Evolutionary conservation across 2,888 invertebrate genomes (phyloP).

Genomic region (Scelioninae gen. 1): DNA sequence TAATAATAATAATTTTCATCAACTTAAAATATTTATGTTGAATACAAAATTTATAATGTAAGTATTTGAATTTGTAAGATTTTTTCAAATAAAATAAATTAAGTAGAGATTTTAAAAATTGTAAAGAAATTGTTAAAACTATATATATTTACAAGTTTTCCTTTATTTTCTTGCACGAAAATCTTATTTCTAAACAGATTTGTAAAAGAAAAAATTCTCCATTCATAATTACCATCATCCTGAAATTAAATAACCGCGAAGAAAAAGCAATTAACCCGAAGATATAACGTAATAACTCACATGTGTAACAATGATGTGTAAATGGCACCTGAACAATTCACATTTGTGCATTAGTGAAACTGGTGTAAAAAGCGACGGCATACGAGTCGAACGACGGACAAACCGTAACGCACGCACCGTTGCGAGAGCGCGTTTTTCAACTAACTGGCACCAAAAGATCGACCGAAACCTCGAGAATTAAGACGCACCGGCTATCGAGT

Average conservation of each 20-base stretch:
- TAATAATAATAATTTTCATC: too few relatives aligned
- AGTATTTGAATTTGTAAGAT: too few relatives aligned
- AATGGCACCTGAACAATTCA: slow-evolving; percentile 58
- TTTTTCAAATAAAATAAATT: too few relatives aligned
- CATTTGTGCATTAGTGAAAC: slow-evolving; percentile 58
- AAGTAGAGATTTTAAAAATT: too few relatives aligned
- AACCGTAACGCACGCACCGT: slow-evolving; percentile 38
- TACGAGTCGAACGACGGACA: slow-evolving; percentile 18
- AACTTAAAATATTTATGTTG: too few relatives aligned
- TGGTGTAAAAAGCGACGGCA: slow-evolving; percentile 12
- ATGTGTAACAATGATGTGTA: slow-evolving; percentile 51
- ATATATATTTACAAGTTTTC: too few relatives aligned
- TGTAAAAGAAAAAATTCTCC: not conserved
- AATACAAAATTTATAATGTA: too few relatives aligned
- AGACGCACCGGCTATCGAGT: slow-evolving; percentile 59
- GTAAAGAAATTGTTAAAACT: too few relatives aligned
- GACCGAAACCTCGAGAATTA: slow-evolving; percentile 62
- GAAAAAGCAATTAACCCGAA: slow-evolving; percentile 10
- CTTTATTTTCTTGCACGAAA: too few relatives aligned
- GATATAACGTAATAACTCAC: slow-evolving; percentile 36
- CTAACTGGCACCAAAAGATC: slow-evolving; percentile 50
- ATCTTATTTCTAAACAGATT: not conserved
- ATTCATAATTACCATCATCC: slow-evolving; percentile 13
- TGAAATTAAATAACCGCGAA: slow-evolving; percentile 6
- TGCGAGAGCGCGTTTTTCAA: slow-evolving; percentile 55